These are phyloP conservation scores for Iselma pallidipennis DNA, from an alignment of 2,888 invertebrate genomes.

Conservation along the genomic window DNA sequence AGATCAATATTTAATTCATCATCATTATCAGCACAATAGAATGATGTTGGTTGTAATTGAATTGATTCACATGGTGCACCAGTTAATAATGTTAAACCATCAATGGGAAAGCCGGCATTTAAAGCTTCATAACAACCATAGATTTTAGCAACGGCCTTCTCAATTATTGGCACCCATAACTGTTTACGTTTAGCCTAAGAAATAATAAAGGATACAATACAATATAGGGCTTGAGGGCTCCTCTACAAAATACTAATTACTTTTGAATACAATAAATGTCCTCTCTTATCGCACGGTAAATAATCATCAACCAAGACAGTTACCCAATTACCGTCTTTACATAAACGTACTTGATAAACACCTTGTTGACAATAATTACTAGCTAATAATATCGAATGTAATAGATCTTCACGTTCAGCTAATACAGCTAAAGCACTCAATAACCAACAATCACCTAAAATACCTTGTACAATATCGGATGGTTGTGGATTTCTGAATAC, in stretches of 20 bases:
- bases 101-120: slow-evolving; percentile 93
- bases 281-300: slow-evolving; percentile 90
- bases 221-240: slow-evolving; percentile 4
- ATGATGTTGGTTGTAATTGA: slow-evolving; percentile 81
- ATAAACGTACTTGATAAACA: slow-evolving; percentile 88
- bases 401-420: slow-evolving; percentile 93
- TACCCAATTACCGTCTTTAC: slow-evolving; percentile 97
- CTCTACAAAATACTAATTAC: slow-evolving; percentile 53
- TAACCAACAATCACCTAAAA: slow-evolving; percentile 97
- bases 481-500: slow-evolving; percentile 92
- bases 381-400: slow-evolving; percentile 88
- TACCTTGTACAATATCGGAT: slow-evolving; percentile 94
- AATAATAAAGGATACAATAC: not conserved
- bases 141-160: slow-evolving; percentile 97
- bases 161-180: slow-evolving; percentile 97
- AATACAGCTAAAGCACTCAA: slow-evolving; percentile 94
- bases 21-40: slow-evolving; percentile 68
- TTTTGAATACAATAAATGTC: slow-evolving; percentile 92
- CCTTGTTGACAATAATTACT: slow-evolving; percentile 79
- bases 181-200: slow-evolving; percentile 89
- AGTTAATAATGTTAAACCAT: slow-evolving; percentile 92
- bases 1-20: slow-evolving; percentile 89
- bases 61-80: slow-evolving; percentile 97
- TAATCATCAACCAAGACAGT: slow-evolving; percentile 95
- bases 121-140: slow-evolving; percentile 97